Percentiles rank a stretch among this genome's conserved stretches.
Evolutionary conservation across 2,797 vertebrate species (phyloP).

Genomic region (Neomorphus geoffroyi): DNA sequence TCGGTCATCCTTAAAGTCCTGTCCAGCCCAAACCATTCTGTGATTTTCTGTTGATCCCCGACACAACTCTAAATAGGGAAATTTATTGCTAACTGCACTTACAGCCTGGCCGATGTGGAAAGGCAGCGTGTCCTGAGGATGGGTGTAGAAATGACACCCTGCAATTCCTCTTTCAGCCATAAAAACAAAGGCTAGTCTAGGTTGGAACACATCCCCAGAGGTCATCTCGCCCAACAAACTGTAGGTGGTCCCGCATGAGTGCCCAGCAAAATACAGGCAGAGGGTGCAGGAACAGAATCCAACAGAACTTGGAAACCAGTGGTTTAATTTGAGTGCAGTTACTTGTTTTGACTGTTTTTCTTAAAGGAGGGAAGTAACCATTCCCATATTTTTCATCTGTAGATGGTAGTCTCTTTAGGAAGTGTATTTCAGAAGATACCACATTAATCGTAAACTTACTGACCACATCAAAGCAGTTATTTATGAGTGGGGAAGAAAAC

Average conservation of each 20-base stretch:
- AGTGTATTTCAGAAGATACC: rapidly evolving
- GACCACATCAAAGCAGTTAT: not conserved
- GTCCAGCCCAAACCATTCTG: too few relatives aligned
- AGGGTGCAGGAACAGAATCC: not conserved
- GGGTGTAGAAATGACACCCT: not conserved
- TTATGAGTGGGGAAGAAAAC: not conserved
- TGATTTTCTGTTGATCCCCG: rapidly evolving
- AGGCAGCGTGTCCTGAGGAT: not conserved
- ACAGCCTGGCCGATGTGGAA: not conserved
- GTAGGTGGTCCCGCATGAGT: not conserved
- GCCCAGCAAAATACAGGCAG: not conserved
- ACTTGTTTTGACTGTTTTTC: not conserved
- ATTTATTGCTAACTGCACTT: rapidly evolving
- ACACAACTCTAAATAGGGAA: too few relatives aligned
- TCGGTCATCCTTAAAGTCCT: too few relatives aligned
- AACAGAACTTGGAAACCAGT: not conserved
- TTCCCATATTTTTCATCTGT: not conserved
- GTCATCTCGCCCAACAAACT: not conserved
- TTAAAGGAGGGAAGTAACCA: not conserved
- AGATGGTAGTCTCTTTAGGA: not conserved
- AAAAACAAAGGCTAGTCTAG: not conserved
- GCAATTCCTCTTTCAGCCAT: not conserved
- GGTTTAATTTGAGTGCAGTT: not conserved
- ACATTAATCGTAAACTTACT: not conserved
- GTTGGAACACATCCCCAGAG: not conserved